phyloP scores from a whole-genome alignment of 2,113 vertebrate genomes.

The Vulpes vulpes region DNA sequence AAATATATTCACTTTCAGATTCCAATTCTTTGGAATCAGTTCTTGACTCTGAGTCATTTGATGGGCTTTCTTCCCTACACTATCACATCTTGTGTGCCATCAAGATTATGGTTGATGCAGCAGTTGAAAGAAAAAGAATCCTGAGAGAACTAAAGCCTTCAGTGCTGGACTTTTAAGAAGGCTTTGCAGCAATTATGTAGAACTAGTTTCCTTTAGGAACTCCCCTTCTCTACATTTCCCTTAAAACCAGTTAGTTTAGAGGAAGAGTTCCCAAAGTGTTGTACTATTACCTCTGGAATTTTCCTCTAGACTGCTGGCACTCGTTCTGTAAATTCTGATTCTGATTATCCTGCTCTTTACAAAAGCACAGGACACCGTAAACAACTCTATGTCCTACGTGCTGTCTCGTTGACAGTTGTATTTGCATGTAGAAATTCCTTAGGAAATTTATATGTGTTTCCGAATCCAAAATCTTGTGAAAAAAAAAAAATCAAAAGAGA shows the following conservation, averaged over 20 bases:
- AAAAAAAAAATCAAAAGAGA: neutral
- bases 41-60: constrained; percentile 4
- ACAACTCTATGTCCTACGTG: neutral
- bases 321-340: neutral
- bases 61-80: neutral
- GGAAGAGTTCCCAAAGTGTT: neutral
- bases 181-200: neutral
- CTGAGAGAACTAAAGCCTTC: neutral
- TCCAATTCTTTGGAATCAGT: neutral
- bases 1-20: neutral
- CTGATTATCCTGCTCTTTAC: neutral
- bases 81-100: neutral
- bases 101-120: neutral
- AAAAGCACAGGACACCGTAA: neutral
- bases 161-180: neutral
- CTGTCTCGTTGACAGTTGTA: neutral
- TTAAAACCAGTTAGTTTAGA: neutral
- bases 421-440: neutral
- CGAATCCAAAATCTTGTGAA: neutral
- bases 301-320: neutral
- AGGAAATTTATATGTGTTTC: neutral
- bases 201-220: neutral
- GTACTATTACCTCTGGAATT: neutral
- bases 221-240: neutral
- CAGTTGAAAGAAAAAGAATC: neutral